Evolutionary conservation across 1,140 invertebrate genomes (phyloP), one percentile per base, ranked within the genome.

Genomic region (Drosophila pachea): DNA sequence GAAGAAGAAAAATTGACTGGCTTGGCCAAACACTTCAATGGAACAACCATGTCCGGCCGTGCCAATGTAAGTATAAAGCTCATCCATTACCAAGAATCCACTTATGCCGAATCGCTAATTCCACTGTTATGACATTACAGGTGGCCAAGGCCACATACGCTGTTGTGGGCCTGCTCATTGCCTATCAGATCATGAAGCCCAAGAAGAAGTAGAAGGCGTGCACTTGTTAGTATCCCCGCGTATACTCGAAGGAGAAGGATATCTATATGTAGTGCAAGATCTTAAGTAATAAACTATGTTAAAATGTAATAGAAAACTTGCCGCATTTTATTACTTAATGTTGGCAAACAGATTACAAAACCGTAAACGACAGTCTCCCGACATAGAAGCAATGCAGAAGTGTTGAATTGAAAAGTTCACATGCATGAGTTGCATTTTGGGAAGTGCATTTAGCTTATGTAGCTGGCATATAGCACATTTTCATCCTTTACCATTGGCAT

Each of bases 121-220:
- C 38, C 16, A 35, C 12, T 72, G 12, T 65, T 75, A 49, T 73
- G 31, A 64, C 52, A 70, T 91, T 91, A 16, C 90, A 93, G 92
- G 91, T 92, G 50, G 92, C 92, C 43, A 93, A 92, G 77, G 92
- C 92, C 31, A 93, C 92, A 16, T 93, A 93, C 88, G 92, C 91
- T 60, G 87, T 91, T 35, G 74, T 92, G 38, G 92, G 91, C 52
- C 89, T 91, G 36, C 31, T 92, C 29, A 92, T 93, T 78, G 82
- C 92, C 66, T 93, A 92, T 88, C 90, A 91, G 68, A 84, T 90
- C 50, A 63, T 93, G 64, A 93, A 93, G 88, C 92, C 92, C 45
- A 92, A 92, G 89, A 91, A 92, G 87, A 92, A 92, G 91, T 90
- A 86, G 82, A 71, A 48, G 12, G 16, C n/a, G 12, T 11, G 7